Base-by-base conservation (phyloP, 2,797 vertebrate genomes). In the Aphelocoma californica region DNA sequence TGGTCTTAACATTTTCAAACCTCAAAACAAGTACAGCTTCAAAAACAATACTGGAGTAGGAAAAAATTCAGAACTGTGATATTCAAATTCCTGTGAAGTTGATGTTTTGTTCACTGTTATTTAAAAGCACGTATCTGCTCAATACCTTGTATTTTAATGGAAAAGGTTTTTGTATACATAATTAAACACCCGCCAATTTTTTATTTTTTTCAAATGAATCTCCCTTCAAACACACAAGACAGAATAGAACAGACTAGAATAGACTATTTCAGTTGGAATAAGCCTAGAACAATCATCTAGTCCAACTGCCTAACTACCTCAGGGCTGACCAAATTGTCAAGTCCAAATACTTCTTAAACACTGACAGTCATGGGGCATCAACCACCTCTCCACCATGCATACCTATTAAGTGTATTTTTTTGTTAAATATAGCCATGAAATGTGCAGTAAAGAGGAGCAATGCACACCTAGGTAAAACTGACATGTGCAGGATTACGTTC, bases 1-100 rank as follows among this genome's bases (percentile, higher is more conserved):
- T 94, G 70, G 91, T 93, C 57, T 81, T 95, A 90, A 80, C 69
- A 91, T 96, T 92, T 96, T 71, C 93, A 86, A 95, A 95, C 48
- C 88, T 95, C 85, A 86, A 78, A 90, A 70, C 51, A 95, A 96
- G 24, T 81, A 17, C 32, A 82, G 60, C 50, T 93, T 90, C 57
- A 86, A 82, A 86, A 92, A 31, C 29, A 28, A 25, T 90, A 89
- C 28, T n/a, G 66, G 38, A 84, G 8, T 31, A 71, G 64, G n/a
- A 71, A 73, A 20, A 71, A 85, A 90, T 58, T 80, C 40, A 92
- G 73, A 73, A 23, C 17, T 66, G 21, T 40, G n/a, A 78, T 85
- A 75, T 72, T 80, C 20, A 75, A 47, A 92, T 61, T 84, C 25
- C 53, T 67, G 64, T 71, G 53, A 74, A 86, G 50, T 9, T 81